Conservation (phyloP, 2,797 vertebrate species). For the Sitta carolinensis region DNA sequence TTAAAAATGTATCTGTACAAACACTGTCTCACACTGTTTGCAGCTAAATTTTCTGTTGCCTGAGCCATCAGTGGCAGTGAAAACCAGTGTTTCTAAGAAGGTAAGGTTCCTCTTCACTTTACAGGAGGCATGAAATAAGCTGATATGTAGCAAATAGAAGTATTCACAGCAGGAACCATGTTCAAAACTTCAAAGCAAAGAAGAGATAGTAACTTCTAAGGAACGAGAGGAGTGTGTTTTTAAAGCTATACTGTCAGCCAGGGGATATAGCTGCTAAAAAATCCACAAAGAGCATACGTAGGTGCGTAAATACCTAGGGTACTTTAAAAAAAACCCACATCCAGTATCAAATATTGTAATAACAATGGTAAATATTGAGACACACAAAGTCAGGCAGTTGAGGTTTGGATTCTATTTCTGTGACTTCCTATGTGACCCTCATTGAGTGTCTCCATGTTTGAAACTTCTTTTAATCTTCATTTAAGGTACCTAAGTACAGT, state of each 20-base stretch:
- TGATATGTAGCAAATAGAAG: not conserved
- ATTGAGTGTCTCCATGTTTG: not conserved
- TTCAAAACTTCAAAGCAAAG: not conserved
- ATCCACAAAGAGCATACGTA: not conserved
- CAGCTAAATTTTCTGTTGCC: not conserved
- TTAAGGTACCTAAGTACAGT: not conserved
- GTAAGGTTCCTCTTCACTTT: not conserved
- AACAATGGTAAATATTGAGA: not conserved
- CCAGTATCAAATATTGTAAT: not conserved
- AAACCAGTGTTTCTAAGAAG: conserved; percentile 3
- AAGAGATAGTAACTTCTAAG: not conserved
- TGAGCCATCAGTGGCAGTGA: not conserved
- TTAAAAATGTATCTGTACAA: not conserved
- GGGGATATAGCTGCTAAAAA: not conserved
- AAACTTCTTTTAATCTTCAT: not conserved
- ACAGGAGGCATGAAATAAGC: not conserved
- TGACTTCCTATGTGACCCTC: not conserved
- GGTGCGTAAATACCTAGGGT: not conserved
- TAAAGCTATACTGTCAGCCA: not conserved
- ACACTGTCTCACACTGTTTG: not conserved
- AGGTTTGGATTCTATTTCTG: not conserved
- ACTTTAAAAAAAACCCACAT: not conserved
- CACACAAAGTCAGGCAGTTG: not conserved
- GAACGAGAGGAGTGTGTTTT: not conserved
- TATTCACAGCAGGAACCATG: not conserved